Percentiles rank a stretch among this genome's conserved stretches.
Evolutionary conservation across 1,140 invertebrate genomes (phyloP).

Genomic region (Samia ricini): DNA sequence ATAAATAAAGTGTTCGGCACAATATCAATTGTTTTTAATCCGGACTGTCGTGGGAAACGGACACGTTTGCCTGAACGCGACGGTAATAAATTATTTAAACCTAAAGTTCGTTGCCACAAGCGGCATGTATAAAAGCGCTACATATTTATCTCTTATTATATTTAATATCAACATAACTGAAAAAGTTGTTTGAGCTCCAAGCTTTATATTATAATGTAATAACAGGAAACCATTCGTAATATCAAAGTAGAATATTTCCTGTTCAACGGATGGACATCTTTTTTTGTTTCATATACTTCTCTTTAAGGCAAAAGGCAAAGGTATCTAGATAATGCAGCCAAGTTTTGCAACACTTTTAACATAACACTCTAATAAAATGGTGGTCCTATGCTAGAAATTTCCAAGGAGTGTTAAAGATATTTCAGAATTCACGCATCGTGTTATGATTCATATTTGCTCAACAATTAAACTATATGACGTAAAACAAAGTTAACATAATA

Average conservation of each 20-base stretch:
- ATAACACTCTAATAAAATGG: no score
- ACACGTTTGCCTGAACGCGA: neutral
- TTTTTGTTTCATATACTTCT: no score
- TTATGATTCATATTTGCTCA: no score
- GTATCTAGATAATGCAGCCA: no score
- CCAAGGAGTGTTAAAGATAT: no score
- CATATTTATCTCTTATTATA: neutral
- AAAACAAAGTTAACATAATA: no score
- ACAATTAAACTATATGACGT: no score
- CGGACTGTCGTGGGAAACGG: neutral
- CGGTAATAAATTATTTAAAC: neutral
- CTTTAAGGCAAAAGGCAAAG: no score
- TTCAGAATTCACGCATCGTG: no score
- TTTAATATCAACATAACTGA: neutral
- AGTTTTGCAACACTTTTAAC: no score
- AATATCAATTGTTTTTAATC: conserved; percentile 1
- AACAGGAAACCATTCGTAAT: neutral
- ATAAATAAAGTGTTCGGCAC: neutral
- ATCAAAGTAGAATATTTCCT: neutral
- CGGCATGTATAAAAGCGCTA: neutral
- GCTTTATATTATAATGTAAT: neutral
- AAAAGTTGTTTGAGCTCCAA: neutral
- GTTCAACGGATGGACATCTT: neutral
- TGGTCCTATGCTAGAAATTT: no score
- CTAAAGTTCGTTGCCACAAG: neutral